Percentiles rank a stretch among this genome's conserved stretches.
These are phyloP conservation scores for Novumbra hubbsi DNA, from an alignment of 2,797 vertebrate genomes.

Conservation along the genomic window DNA sequence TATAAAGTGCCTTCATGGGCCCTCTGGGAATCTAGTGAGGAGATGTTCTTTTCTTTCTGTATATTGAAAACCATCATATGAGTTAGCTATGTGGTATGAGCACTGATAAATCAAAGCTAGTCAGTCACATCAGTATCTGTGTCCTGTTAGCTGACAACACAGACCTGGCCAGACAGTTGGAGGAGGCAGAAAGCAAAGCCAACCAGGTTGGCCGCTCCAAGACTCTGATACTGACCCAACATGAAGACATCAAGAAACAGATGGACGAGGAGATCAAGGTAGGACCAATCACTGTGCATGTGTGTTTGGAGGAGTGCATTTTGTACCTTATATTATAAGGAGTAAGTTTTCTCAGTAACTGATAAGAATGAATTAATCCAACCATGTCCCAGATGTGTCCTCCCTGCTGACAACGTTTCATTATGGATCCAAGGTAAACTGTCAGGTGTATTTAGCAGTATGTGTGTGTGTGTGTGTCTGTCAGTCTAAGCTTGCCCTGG, in stretches of 20 bases:
- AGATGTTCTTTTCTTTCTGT: background rate
- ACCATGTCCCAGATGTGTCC: background rate
- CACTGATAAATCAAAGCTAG: background rate
- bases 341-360: background rate
- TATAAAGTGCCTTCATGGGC: background rate
- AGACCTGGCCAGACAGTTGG: slow-evolving; percentile 72
- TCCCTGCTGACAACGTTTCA: background rate
- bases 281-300: slow-evolving; percentile 24
- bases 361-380: background rate
- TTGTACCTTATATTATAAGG: background rate
- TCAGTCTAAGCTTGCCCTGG: slow-evolving; percentile 66
- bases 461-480: background rate
- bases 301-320: background rate
- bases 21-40: background rate
- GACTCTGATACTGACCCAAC: slow-evolving; percentile 66
- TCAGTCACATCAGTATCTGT: slow-evolving; percentile 3
- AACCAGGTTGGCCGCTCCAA: slow-evolving; percentile 71
- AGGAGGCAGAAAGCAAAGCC: slow-evolving; percentile 72
- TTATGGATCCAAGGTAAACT: background rate
- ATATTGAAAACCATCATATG: background rate
- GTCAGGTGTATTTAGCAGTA: background rate
- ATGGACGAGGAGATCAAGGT: slow-evolving; percentile 83
- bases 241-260: slow-evolving; percentile 78
- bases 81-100: background rate
- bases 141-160: slow-evolving; percentile 72